Evolutionary conservation across 2,113 vertebrate species (phyloP), one percentile per base, ranked within the genome.

Genomic region (Mesocricetus auratus): DNA sequence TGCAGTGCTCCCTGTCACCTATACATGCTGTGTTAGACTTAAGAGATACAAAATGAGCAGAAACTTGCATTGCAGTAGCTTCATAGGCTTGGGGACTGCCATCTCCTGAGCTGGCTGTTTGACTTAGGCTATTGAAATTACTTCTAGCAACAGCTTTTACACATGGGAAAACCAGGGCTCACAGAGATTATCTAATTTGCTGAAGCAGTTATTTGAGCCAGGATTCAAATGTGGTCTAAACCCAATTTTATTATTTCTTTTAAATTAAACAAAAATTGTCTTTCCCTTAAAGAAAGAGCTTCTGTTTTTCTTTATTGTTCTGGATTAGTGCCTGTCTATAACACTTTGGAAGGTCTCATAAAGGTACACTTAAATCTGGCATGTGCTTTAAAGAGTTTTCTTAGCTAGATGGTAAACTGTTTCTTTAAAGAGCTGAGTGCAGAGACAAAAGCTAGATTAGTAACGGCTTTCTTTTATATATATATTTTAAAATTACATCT

Each of bases 331-430:
- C 86, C 68, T 95, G 73, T 89, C 96, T 94, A 75, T 97, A 97
- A 97, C 95, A 96, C 95, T 91, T 89, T 91, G 89, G 78, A 93
- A 86, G 75, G 71, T 93, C 96, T 98, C 91, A 86, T 95, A 97
- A 97, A 97, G 93, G 89, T 64, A 97, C 69, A 91, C 78, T 91
- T 97, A 74, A 36, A 82, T 96, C 91, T 95, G 96, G 89, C 85
- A 56, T 93, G 75, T 96, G 90, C 90, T 96, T 97, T 96, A 97
- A 97, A 98, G 96, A 86, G 95, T 96, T 94, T 96, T 95, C 93
- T 95, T 94, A 97, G 93, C 88, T 96, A 74, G 71, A 94, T 62
- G 33, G 53, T 95, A 97, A 96, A 96, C 77, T 78, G 58, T 74
- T 96, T 31, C 53, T 97, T 97, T 66, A 90, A 98, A 96, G 96